Evolutionary conservation across 2,888 invertebrate genomes (phyloP).

Genomic region (Dryomyza anilis): DNA sequence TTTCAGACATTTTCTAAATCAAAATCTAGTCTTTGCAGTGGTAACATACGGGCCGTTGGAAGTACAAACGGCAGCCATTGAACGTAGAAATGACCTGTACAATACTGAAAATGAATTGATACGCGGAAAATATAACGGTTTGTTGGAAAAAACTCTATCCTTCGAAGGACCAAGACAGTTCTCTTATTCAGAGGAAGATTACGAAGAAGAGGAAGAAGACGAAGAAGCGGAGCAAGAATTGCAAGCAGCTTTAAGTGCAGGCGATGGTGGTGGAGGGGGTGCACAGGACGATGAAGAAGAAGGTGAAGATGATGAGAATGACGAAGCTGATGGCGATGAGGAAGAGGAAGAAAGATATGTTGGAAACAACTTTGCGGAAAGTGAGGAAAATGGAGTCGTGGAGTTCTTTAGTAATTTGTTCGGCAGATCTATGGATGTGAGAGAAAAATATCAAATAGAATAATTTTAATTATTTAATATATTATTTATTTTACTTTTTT

Average conservation of each 20-base stretch:
- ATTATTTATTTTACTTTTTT: constrained; percentile 22
- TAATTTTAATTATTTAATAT: constrained; percentile 21
- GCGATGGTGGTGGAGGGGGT: not conserved
- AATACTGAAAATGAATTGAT: no score
- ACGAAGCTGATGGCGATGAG: constrained; percentile 11
- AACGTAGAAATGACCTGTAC: not conserved
- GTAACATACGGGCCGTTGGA: not conserved
- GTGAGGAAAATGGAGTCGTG: not conserved
- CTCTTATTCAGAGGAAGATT: constrained; percentile 20
- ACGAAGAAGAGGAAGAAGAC: constrained; percentile 27
- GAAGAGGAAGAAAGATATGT: constrained; percentile 1
- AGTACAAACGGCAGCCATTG: not conserved
- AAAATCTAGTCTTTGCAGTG: not conserved
- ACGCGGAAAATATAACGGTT: not conserved
- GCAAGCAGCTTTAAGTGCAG: not conserved
- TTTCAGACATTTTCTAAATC: not conserved
- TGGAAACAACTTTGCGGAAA: not conserved
- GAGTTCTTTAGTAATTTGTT: not conserved
- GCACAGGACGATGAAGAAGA: constrained; percentile 26
- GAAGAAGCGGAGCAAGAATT: constrained; percentile 26
- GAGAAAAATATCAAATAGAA: not conserved
- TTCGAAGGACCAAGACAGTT: constrained; percentile 17
- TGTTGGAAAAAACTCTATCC: not conserved
- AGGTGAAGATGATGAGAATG: constrained; percentile 22
- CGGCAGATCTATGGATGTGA: not conserved